Conservation (phyloP, 1,140 invertebrate species). For the Euschistus heros region DNA sequence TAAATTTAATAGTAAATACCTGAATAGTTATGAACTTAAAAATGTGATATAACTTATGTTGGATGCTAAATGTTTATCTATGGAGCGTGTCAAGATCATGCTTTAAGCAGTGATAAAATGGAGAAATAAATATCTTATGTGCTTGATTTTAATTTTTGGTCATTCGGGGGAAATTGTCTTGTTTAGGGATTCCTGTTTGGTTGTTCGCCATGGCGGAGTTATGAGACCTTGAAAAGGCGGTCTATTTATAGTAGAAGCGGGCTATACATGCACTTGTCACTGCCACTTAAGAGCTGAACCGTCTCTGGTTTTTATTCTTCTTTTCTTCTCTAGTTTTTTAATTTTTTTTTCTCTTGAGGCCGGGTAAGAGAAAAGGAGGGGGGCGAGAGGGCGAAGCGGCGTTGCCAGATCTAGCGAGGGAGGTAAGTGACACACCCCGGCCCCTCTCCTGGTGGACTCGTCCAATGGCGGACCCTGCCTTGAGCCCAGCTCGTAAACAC, state of each 20-base stretch:
- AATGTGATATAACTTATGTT: too few relatives aligned
- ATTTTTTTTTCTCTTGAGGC: neutral
- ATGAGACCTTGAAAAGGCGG: neutral
- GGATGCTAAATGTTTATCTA: too few relatives aligned
- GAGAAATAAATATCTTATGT: too few relatives aligned
- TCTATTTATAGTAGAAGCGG: conserved; percentile 5
- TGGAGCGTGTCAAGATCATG: too few relatives aligned
- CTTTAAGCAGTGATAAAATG: too few relatives aligned
- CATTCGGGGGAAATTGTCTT: too few relatives aligned
- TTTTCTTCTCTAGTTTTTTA: too few relatives aligned
- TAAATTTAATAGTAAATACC: too few relatives aligned
- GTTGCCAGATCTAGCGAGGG: conserved; percentile 19
- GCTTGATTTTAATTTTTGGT: too few relatives aligned
- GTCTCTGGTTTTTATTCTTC: conserved; percentile 3
- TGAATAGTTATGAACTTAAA: too few relatives aligned
- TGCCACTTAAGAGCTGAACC: conserved; percentile 5
- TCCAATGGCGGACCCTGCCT: conserved; percentile 9
- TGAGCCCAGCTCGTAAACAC: neutral
- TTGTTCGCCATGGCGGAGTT: too few relatives aligned
- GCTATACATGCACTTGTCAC: conserved; percentile 20
- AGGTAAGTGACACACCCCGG: neutral
- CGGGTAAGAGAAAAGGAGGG: conserved; percentile 1
- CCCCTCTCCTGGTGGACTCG: conserved; percentile 18
- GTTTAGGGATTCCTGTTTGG: too few relatives aligned
- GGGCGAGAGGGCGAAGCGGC: neutral